phyloP scores from a whole-genome alignment of 2,797 vertebrate species.

The Acridotheres tristis region DNA sequence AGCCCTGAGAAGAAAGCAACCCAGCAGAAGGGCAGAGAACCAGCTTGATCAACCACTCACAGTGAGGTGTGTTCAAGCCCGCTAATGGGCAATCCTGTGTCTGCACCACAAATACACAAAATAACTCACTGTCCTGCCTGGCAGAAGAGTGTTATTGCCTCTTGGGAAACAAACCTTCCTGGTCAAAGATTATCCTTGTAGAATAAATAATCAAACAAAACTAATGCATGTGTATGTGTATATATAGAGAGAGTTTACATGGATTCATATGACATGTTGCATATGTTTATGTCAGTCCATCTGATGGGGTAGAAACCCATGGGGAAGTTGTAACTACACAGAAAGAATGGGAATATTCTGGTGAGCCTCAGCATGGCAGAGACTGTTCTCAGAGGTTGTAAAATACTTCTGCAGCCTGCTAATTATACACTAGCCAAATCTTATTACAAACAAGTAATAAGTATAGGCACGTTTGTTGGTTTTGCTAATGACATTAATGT shows the following conservation, averaged over 20 bases:
- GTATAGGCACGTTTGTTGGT: constrained; percentile 51
- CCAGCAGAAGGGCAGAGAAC: background rate
- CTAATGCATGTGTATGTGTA: background rate
- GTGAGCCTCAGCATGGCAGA: background rate
- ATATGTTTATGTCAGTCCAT: background rate
- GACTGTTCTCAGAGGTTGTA: background rate
- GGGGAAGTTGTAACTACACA: background rate
- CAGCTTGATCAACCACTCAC: background rate
- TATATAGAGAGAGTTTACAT: background rate
- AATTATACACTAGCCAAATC: constrained; percentile 49
- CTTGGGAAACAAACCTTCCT: background rate
- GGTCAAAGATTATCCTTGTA: background rate
- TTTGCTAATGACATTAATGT: constrained; percentile 64
- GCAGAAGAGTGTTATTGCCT: background rate
- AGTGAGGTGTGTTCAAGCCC: background rate
- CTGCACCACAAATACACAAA: background rate
- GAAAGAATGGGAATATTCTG: background rate
- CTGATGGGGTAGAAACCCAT: background rate
- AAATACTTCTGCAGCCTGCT: constrained; percentile 41
- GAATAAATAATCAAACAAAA: constrained; percentile 45
- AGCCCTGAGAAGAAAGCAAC: background rate
- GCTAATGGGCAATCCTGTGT: background rate
- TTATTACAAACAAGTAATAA: constrained; percentile 69
- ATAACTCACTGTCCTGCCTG: background rate
- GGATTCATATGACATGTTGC: background rate